phyloP scores from a whole-genome alignment of 2,113 vertebrate species.

The Bos indicus region DNA sequence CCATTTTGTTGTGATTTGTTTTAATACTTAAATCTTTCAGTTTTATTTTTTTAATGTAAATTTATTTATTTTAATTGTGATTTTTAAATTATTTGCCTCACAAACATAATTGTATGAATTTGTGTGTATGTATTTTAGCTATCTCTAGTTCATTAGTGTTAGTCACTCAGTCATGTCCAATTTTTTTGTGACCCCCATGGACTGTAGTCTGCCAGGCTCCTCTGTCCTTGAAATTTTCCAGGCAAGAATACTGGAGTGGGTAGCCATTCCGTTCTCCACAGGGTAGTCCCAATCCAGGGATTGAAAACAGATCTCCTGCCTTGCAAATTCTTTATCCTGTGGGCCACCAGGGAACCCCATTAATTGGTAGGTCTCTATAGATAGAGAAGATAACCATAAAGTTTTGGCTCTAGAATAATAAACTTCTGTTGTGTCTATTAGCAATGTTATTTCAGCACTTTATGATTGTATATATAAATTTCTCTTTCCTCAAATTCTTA shows the following conservation, averaged over 20 bases:
- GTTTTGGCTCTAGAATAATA: not conserved
- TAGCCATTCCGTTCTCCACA: not conserved
- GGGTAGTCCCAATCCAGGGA: not conserved
- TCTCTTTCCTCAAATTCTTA: not conserved
- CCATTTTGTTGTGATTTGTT: not conserved
- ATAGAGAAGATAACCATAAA: not conserved
- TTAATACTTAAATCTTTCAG: too few species aligned
- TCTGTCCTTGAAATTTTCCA: not conserved
- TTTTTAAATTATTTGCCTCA: not conserved
- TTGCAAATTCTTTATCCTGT: not conserved
- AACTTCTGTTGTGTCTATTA: not conserved
- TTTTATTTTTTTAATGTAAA: too few species aligned
- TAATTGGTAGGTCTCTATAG: not conserved
- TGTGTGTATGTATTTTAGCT: not conserved
- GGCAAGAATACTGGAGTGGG: not conserved
- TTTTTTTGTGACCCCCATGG: not conserved
- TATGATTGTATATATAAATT: not conserved
- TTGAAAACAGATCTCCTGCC: not conserved
- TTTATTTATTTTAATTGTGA: too few species aligned
- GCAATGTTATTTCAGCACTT: not conserved
- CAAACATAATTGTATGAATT: not conserved
- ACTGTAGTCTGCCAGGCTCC: not conserved
- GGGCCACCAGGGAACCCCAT: not conserved
- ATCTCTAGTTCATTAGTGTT: not conserved
- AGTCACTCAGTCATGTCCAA: not conserved